These are phyloP conservation scores for Nannobrachium achirus DNA, from an alignment of 2,113 vertebrate genomes.

Conservation along the genomic window DNA sequence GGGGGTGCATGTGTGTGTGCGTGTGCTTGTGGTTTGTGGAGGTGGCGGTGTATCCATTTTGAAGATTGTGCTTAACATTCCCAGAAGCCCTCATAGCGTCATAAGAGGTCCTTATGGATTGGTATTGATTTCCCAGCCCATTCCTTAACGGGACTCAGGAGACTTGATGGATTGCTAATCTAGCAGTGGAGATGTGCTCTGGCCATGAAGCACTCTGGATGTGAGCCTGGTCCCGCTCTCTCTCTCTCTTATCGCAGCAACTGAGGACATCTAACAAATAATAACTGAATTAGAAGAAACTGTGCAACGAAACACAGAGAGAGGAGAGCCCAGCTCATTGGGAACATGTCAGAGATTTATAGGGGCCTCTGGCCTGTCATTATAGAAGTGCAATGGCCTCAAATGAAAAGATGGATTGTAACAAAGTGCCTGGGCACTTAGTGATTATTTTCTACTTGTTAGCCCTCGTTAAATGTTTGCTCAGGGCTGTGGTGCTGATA, in stretches of 20 bases:
- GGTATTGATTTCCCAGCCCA: conserved; percentile 65
- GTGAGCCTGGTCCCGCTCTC: conserved; percentile 23
- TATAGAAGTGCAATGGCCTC: conserved; percentile 45
- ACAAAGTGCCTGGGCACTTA: conserved; percentile 66
- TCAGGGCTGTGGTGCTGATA: conserved; percentile 65
- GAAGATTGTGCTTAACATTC: conserved; percentile 62
- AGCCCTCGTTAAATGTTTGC: conserved; percentile 71
- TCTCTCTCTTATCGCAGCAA: conserved; percentile 31
- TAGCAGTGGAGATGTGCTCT: conserved; percentile 61
- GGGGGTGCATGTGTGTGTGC: conserved; percentile 11
- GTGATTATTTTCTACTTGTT: conserved; percentile 78
- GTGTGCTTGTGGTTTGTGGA: neutral
- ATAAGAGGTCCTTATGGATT: conserved; percentile 61
- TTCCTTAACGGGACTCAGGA: conserved; percentile 58
- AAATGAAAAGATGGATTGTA: conserved; percentile 70
- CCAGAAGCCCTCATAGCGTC: conserved; percentile 61
- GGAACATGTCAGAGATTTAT: conserved; percentile 65
- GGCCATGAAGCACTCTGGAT: conserved; percentile 61
- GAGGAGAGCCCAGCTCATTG: conserved; percentile 43
- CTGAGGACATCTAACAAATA: conserved; percentile 57
- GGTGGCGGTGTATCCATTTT: conserved; percentile 30
- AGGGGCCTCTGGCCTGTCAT: conserved; percentile 48
- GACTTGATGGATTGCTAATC: conserved; percentile 70
- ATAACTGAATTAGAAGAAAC: conserved; percentile 61
- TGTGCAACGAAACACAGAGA: conserved; percentile 31